Conservation (phyloP, 2,113 vertebrate genomes). For the Pedetes capensis region DNA sequence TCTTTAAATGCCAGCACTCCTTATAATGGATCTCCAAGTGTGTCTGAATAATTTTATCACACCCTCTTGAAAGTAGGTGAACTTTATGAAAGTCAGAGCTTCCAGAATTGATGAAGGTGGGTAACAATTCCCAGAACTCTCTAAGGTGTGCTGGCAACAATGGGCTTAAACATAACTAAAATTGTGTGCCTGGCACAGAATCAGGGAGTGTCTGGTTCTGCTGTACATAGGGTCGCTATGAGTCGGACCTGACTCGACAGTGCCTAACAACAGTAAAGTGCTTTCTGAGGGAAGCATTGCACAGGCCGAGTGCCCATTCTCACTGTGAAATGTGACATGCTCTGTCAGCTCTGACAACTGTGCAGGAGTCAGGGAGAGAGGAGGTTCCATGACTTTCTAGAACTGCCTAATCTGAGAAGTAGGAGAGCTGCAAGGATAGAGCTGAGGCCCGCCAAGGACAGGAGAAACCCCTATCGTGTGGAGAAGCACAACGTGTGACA, state of each 20-base stretch:
- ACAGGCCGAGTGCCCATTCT: no score
- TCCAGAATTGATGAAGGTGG: background rate
- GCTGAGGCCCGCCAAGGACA: rapidly evolving
- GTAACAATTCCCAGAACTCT: background rate
- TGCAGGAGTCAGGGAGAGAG: rapidly evolving
- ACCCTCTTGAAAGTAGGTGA: background rate
- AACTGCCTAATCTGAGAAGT: background rate
- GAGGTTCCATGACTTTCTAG: background rate
- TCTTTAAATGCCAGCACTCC: background rate
- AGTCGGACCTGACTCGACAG: no score
- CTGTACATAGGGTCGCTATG: no score
- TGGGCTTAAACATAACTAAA: no score
- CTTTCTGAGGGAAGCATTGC: background rate
- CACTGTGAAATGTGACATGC: background rate
- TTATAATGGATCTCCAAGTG: slow-evolving; percentile 8
- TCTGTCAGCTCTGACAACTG: background rate
- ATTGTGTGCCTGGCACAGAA: no score
- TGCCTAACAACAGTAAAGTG: no score
- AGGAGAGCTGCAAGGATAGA: background rate
- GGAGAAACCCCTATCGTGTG: background rate
- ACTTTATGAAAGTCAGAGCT: background rate
- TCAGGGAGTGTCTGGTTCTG: no score
- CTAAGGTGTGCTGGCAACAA: no score
- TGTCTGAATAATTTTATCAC: background rate
- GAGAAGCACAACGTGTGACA: background rate